Conservation (phyloP, 2,113 vertebrate species). For the Syrrhaptes paradoxus region DNA sequence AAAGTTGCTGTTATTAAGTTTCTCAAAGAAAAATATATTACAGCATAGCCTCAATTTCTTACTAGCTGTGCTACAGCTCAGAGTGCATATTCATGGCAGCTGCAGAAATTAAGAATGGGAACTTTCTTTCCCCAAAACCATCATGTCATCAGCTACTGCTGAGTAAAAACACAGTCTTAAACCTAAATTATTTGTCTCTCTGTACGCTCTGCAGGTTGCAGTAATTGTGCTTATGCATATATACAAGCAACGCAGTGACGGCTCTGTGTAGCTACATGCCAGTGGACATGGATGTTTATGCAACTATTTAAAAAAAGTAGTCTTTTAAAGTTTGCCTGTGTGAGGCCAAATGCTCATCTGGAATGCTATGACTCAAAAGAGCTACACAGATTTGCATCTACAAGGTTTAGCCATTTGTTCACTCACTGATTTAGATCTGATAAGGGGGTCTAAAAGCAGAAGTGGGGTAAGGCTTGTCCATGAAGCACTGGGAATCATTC, state of each 20-base stretch:
- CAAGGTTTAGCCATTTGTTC: background rate
- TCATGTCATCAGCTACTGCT: background rate
- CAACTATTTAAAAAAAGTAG: background rate
- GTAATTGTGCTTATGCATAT: background rate
- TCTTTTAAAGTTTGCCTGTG: background rate
- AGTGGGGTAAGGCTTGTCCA: background rate
- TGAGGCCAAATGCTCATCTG: background rate
- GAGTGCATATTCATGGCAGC: background rate
- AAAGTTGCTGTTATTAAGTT: background rate
- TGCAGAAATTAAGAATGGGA: background rate
- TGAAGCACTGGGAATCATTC: background rate
- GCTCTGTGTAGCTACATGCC: background rate
- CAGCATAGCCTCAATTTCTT: background rate
- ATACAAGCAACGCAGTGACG: background rate
- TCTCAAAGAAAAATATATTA: background rate
- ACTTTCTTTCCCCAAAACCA: background rate
- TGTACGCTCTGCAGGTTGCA: background rate
- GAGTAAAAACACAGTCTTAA: background rate
- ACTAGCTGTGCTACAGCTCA: background rate
- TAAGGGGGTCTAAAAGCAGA: background rate
- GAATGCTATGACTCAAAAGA: background rate
- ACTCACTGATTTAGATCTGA: background rate
- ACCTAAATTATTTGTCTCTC: background rate
- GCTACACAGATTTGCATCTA: background rate
- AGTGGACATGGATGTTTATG: background rate